Conservation (phyloP, 2,113 vertebrate species). For the Aldabrachelys gigantea region DNA sequence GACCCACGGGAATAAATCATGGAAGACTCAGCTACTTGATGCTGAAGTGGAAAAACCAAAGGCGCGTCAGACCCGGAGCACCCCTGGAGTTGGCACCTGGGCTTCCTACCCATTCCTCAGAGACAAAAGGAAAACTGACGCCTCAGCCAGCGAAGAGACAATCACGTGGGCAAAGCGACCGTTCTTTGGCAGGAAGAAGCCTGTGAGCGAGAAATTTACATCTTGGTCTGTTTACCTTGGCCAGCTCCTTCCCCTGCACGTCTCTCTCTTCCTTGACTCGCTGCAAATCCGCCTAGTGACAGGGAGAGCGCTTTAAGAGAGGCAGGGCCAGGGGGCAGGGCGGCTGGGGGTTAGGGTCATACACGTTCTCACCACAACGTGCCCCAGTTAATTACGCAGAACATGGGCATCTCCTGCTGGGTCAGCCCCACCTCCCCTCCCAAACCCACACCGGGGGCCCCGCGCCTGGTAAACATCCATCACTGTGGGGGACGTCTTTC, state of each 20-base stretch:
- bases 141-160: no score
- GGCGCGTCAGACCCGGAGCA: no score
- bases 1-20: no score
- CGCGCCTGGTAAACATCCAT: background rate
- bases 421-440: background rate
- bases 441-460: background rate
- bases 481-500: background rate
- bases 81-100: no score
- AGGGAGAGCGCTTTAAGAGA: background rate
- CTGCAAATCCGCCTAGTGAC: background rate
- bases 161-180: no score
- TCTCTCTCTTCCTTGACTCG: background rate
- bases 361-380: background rate
- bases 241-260: background rate
- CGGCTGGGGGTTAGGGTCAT: background rate
- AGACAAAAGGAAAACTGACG: no score
- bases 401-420: background rate
- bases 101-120: no score
- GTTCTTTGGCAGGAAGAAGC: no score
- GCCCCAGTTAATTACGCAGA: background rate
- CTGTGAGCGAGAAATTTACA: no score
- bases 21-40: no score
- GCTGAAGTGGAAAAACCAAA: no score
- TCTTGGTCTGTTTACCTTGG: background rate
- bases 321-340: background rate